A percentile compares a stretch with the other conserved stretches of the same genome.
These are phyloP conservation scores for Tragelaphus buxtoni DNA, from an alignment of 2,113 vertebrate genomes.

Conservation along the genomic window DNA sequence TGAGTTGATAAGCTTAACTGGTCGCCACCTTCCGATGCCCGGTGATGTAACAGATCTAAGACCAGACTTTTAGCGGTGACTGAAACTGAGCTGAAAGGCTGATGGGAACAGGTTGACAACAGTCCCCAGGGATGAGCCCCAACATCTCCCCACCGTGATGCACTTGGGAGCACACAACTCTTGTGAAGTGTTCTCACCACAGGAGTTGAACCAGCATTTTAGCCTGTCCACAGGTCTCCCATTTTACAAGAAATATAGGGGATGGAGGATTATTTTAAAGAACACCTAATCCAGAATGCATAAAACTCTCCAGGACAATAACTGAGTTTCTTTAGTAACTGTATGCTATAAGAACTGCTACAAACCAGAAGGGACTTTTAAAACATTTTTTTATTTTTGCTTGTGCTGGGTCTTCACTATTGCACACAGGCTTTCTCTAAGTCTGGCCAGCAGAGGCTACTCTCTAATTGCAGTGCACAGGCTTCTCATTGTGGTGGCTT, in stretches of 20 bases:
- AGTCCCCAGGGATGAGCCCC: background rate
- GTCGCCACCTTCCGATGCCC: rapidly evolving
- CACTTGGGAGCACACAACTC: background rate
- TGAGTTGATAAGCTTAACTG: background rate
- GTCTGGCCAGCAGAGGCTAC: background rate
- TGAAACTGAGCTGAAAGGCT: background rate
- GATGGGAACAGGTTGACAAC: background rate
- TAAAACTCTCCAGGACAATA: background rate
- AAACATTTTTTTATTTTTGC: background rate
- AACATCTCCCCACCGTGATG: too few species aligned
- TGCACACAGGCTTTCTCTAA: background rate
- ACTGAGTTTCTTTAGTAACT: background rate
- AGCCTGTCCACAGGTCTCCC: background rate
- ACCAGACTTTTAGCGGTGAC: too few species aligned
- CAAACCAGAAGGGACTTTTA: background rate
- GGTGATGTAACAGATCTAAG: background rate
- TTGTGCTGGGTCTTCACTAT: background rate
- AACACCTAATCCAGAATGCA: background rate
- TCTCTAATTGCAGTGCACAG: rapidly evolving
- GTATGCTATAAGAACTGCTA: background rate
- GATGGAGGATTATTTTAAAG: background rate
- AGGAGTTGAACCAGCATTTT: background rate
- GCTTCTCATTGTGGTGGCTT: background rate
- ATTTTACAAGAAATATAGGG: background rate
- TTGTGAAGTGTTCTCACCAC: background rate